Evolutionary conservation across 2,888 invertebrate species (phyloP), one percentile per base, ranked within the genome.

Genomic region (Operophtera brumata): DNA sequence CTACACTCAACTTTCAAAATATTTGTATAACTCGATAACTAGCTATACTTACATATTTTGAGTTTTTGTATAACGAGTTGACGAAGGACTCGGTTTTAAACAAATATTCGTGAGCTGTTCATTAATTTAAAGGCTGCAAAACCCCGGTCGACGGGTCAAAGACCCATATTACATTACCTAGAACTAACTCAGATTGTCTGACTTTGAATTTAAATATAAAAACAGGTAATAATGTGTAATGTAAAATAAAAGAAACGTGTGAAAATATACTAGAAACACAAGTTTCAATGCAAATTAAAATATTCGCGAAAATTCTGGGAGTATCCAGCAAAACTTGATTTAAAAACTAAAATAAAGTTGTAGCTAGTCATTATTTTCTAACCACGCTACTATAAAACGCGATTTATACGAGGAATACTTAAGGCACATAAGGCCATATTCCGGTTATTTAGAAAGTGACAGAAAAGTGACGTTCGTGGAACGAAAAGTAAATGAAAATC

Each of bases 71-170:
- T n/a, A n/a, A n/a, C n/a, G n/a, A n/a, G n/a, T n/a, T n/a, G n/a
- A n/a, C n/a, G n/a, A n/a, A n/a, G n/a, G n/a, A n/a, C n/a, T n/a
- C n/a, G n/a, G n/a, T n/a, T 59, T 48, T 30, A 50, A 39, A 58
- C 2, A 44, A 45, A 43, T 10, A 39, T 45, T 55, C 48, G 56
- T 62, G 45, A 62, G 54, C 54, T 57, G 46, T 66, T 67, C 65
- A 67, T 59, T 62, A 57, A 30, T n/a, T n/a, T n/a, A 41, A 49
- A 45, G 39, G 20, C 42, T 43, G 34, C 54, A 48, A 34, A 28
- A 12, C 26, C 47, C 14, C 45, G 66, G 66, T 66, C 63, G 56
- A 4, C 11, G 32, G 67, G 54, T 68, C 66, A 62, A 69, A 54
- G 61, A 54, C 63, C 61, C 59, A 47, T 59, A 65, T 64, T 39